Evolutionary conservation across 2,888 invertebrate species (phyloP), one percentile per base, ranked within the genome.

Genomic region (Melanotus villosus): DNA sequence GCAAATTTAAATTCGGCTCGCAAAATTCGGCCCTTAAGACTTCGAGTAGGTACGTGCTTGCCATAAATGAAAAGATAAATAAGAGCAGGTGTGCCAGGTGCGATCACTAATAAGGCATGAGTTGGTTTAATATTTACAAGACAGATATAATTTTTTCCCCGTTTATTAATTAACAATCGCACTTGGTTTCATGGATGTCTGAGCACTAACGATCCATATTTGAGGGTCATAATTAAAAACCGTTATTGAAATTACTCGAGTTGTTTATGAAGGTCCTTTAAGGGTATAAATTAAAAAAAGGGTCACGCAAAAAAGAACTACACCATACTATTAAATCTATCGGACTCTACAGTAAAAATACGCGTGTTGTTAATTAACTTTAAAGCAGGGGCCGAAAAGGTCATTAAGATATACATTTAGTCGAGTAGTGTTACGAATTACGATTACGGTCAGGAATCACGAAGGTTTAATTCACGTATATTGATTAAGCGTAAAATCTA

Each of bases 381-480:
- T 16, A 52, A 52, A 52, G 6, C 38, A 56, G 21, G 36, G 6
- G 18, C 12, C 56, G n/a, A 26, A 38, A 56, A 56, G 18, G 36
- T 21, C 56, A 38, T 56, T 52, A 52, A 47, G 23, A 47, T 47
- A 41, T 41, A 41, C 41, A 41, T 18, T 41, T 41, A 41, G 23
- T 52, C 5, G 52, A 30, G 32, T 52, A 32, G 32, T 52, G 52
- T 52, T 52, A 32, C 52, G 19, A 52, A 52, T 52, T 52, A 19
- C 32, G 52, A 32, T 16, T 52, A 32, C 52, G 52, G 52, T 32
- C 36, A 56, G 56, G 36, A 34, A 56, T 56, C 56, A 38, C 38
- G 56, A 32, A 52, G 21, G 36, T 38, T 56, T 56, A 32, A 52
- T 52, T 52, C 32, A 52, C n/a, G 52, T 52, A 52, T 50, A 45